Base-by-base conservation (phyloP, 2,113 vertebrate species). In the Aix galericulata region DNA sequence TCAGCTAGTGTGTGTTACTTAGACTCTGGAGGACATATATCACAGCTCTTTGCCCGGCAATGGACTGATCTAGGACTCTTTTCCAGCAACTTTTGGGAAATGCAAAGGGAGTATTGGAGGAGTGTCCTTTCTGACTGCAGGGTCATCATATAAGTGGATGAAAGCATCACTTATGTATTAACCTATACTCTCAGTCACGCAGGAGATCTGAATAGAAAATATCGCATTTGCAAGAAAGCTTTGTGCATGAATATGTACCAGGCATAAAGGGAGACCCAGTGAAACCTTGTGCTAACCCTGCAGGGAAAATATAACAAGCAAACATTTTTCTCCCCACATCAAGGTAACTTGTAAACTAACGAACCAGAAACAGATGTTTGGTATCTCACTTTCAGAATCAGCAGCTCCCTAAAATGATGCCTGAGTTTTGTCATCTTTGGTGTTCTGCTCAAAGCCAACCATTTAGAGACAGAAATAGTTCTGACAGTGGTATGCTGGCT, bases 381-480 rank as follows among this genome's bases (percentile, higher is more conserved):
- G 66, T 93, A 86, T 78, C 64, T 88, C 86, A 42, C 73, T 91
- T 92, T 82, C 66, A 88, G 53, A 85, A 94, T 82, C 42, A 86
- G 56, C 52, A 82, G 58, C 50, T 89, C 71, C 78, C 67, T 84
- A 76, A 77, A 96, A 80, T 22, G 58, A 73, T 85, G 79, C 71
- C 55, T 42, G 74, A 89, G 44, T 85, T 96, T 92, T 94, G 75
- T 82, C 53, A 46, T 94, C 87, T 94, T 90, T 78, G 76, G 72
- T 93, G 64, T 80, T 90, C 85, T 78, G 68, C 94, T 95, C 60
- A 75, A 86, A 94, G 88, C 62, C 90, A 94, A 38, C 27, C 12
- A 1, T 66, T 88, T 79, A 92, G 81, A 94, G 64, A 91, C 53
- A 88, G 83, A 90, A 96, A 86, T 58, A 77, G 52, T 86, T 80